Conservation (phyloP, 2,888 invertebrate genomes). For the Coecobrya sp. region DNA sequence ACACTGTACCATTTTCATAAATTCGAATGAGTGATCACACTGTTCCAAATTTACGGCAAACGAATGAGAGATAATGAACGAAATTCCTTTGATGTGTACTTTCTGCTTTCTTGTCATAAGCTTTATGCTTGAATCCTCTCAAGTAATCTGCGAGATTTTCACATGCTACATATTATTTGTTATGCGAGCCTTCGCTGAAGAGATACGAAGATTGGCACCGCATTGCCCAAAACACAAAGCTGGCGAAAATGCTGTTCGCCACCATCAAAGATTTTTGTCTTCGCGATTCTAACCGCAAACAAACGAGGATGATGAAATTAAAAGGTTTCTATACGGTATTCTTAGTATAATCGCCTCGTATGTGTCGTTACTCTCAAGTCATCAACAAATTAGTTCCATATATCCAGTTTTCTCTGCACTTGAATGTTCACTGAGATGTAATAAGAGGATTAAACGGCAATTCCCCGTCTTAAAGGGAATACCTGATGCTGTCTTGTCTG, state of each 20-base stretch:
- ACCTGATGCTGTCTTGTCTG: neutral
- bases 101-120: neutral
- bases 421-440: slow-evolving; percentile 12
- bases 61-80: neutral
- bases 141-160: slow-evolving; percentile 3
- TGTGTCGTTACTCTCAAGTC: neutral
- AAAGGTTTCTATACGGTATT: neutral
- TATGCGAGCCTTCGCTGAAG: neutral
- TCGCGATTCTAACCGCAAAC: too few species aligned
- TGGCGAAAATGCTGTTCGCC: too few species aligned
- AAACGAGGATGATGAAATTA: too few species aligned
- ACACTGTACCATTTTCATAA: slow-evolving; percentile 3
- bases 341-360: neutral
- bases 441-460: slow-evolving; percentile 18
- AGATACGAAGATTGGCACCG: neutral
- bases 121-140: neutral
- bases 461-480: neutral
- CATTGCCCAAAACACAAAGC: too few species aligned
- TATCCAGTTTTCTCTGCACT: neutral
- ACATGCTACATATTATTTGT: neutral
- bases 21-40: slow-evolving; percentile 13
- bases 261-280: too few species aligned
- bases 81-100: neutral
- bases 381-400: neutral
- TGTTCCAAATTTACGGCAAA: neutral